A percentile compares a stretch with the other conserved stretches of the same genome.
These are phyloP conservation scores for Cryptotis parvus DNA, from an alignment of 2,113 vertebrate species.

Conservation along the genomic window DNA sequence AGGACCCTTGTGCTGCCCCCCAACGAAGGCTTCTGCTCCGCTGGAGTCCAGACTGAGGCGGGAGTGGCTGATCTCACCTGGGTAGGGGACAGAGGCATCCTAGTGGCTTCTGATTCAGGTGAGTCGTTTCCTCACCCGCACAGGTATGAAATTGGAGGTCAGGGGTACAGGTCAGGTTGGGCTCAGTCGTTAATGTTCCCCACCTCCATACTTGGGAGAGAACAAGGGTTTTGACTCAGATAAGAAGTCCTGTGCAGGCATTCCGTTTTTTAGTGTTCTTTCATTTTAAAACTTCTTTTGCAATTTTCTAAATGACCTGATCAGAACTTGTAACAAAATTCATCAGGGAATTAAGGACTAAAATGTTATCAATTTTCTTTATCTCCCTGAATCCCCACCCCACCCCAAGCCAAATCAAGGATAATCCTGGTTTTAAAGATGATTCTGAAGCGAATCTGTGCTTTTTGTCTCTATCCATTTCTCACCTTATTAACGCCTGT, in stretches of 20 bases:
- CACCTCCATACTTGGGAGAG: background rate
- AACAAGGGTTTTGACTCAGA: background rate
- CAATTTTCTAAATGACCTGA: background rate
- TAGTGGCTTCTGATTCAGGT: conserved; percentile 96
- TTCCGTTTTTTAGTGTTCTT: too few species aligned
- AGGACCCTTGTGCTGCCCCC: conserved; percentile 93
- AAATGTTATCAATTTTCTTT: too few species aligned
- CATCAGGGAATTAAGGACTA: background rate
- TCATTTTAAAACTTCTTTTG: background rate
- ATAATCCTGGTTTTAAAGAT: conserved; percentile 19
- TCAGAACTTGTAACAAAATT: background rate
- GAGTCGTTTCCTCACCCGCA: conserved; percentile 24
- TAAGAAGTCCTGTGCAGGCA: background rate
- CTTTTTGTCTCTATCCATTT: background rate
- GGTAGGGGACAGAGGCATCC: conserved; percentile 91
- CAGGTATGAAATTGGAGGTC: background rate
- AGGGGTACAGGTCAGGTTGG: background rate
- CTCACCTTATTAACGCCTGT: background rate
- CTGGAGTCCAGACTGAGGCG: conserved; percentile 96
- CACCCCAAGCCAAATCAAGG: background rate
- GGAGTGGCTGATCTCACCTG: conserved; percentile 93
- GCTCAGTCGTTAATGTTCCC: background rate
- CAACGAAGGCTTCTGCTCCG: conserved; percentile 95
- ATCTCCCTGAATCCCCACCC: too few species aligned
- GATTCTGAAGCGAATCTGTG: background rate